Percentiles rank a stretch among this genome's conserved stretches.
Evolutionary conservation across 2,888 invertebrate genomes (phyloP).

Genomic region (Thera obeliscata): DNA sequence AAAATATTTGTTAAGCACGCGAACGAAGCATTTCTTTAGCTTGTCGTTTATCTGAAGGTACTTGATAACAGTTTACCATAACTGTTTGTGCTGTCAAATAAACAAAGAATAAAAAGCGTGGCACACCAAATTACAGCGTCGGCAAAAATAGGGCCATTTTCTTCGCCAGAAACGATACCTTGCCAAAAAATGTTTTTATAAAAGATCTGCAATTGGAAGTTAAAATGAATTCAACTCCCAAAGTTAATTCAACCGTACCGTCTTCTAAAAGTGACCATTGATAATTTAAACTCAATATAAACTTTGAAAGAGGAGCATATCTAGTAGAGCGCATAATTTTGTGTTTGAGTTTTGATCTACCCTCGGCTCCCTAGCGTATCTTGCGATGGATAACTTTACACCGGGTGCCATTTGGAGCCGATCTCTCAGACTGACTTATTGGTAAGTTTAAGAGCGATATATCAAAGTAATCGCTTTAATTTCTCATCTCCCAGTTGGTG

Average conservation of each 20-base stretch:
- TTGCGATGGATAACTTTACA: conserved; percentile 78
- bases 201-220: conserved; percentile 11
- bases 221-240: conserved; percentile 18
- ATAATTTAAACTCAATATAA: conserved; percentile 44
- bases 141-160: neutral
- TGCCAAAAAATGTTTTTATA: conserved; percentile 7
- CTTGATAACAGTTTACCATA: conserved; percentile 22
- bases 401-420: conserved; percentile 77
- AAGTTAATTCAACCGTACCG: conserved; percentile 34
- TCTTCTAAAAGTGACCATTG: conserved; percentile 37
- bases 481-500: conserved; percentile 79
- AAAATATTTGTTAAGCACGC: conserved; percentile 42
- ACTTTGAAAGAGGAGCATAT: conserved; percentile 38
- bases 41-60: conserved; percentile 30
- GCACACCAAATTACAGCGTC: neutral
- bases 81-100: conserved; percentile 1
- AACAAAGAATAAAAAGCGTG: neutral
- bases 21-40: conserved; percentile 38
- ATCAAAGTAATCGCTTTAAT: conserved; percentile 84
- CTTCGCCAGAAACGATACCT: neutral
- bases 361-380: conserved; percentile 49
- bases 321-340: conserved; percentile 57
- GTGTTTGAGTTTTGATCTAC: conserved; percentile 51
- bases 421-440: conserved; percentile 81
- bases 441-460: conserved; percentile 80